Evolutionary conservation across 2,113 vertebrate species (phyloP).

Genomic region (Neolamprologus variostigma): DNA sequence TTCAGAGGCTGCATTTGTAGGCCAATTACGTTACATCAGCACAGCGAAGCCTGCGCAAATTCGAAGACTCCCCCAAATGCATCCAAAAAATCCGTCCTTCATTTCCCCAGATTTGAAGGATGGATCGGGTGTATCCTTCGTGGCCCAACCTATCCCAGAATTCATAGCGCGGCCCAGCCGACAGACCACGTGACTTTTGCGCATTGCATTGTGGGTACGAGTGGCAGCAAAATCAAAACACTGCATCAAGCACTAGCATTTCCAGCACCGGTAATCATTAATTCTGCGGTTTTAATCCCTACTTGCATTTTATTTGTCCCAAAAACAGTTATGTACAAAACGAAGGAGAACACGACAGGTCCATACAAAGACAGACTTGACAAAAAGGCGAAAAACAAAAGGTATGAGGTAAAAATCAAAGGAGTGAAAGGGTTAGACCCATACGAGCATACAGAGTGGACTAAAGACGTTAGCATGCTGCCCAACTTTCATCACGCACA

Average conservation of each 20-base stretch:
- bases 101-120: background rate
- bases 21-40: fast-evolving
- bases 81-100: fast-evolving
- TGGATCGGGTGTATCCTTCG: background rate
- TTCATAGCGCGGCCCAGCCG: fast-evolving
- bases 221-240: background rate
- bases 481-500: background rate
- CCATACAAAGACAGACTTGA: background rate
- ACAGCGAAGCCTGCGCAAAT: background rate
- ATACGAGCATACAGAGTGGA: fast-evolving
- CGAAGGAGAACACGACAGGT: background rate
- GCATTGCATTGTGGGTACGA: background rate
- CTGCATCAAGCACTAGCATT: background rate
- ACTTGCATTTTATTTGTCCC: background rate
- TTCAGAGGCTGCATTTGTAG: background rate
- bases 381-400: fast-evolving
- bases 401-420: background rate
- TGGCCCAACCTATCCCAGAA: background rate
- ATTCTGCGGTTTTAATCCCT: fast-evolving
- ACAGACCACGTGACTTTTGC: background rate
- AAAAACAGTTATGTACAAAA: background rate
- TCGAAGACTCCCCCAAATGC: background rate
- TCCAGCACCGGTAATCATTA: background rate
- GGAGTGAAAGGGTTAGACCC: background rate
- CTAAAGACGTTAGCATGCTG: fast-evolving